These are phyloP conservation scores for Zootoca vivipara DNA, from an alignment of 2,113 vertebrate species.

Conservation along the genomic window DNA sequence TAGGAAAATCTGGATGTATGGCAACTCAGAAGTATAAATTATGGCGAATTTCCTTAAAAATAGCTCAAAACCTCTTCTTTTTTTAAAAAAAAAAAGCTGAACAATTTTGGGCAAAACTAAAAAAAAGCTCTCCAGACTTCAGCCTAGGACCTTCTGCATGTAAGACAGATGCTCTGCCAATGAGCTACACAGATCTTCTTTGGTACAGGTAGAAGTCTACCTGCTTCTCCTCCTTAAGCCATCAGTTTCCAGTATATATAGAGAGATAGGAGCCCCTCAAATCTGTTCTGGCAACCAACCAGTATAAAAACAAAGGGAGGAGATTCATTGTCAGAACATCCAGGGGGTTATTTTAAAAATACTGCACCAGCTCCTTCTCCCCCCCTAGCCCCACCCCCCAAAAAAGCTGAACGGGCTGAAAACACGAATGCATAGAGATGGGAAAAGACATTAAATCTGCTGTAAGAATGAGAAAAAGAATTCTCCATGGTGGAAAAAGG, in stretches of 20 bases:
- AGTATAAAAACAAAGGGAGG: not conserved
- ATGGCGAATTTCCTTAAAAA: no score
- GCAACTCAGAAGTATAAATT: no score
- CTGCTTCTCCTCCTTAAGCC: not conserved
- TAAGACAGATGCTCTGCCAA: no score
- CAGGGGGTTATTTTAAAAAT: not conserved
- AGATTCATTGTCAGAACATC: not conserved
- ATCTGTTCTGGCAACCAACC: not conserved
- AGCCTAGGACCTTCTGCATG: no score
- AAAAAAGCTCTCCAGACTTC: no score
- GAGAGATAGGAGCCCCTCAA: not conserved
- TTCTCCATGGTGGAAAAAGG: slow-evolving; percentile 42
- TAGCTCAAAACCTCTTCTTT: no score
- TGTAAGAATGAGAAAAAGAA: slow-evolving; percentile 48
- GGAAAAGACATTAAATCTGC: slow-evolving; percentile 38
- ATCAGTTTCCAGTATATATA: not conserved
- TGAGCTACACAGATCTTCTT: no score
- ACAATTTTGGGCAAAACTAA: no score
- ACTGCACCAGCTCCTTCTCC: slow-evolving; percentile 42
- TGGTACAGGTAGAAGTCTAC: not conserved
- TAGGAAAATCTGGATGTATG: no score
- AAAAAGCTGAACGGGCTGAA: slow-evolving; percentile 37
- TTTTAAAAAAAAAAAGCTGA: no score
- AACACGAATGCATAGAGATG: slow-evolving; percentile 21
- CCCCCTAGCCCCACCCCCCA: no score